These are phyloP conservation scores for Dasyornis broadbenti DNA, from an alignment of 2,113 vertebrate species.

Conservation along the genomic window DNA sequence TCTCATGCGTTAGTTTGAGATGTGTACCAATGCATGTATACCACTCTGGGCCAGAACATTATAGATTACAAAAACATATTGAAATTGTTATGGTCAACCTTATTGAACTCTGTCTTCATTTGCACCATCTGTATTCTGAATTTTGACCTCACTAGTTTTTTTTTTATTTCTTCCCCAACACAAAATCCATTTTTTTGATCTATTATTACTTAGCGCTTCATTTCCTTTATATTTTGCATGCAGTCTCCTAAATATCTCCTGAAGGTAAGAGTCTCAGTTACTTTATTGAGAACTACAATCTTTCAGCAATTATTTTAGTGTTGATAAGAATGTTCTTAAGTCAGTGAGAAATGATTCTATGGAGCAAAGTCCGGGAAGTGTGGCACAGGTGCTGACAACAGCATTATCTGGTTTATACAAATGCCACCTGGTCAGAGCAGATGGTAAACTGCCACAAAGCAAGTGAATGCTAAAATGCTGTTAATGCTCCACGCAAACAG, in stretches of 20 bases:
- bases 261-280: slow-evolving; percentile 74
- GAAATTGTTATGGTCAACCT: background rate
- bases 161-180: background rate
- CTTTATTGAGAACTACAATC: slow-evolving; percentile 19
- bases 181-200: slow-evolving; percentile 19
- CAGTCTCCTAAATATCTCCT: slow-evolving; percentile 81
- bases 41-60: background rate
- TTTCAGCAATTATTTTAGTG: background rate
- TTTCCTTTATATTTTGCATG: slow-evolving; percentile 69
- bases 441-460: slow-evolving; percentile 53
- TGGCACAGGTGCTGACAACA: slow-evolving; percentile 52
- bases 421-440: slow-evolving; percentile 65
- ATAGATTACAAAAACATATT: background rate
- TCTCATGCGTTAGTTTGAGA: background rate
- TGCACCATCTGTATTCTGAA: background rate
- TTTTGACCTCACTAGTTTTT: slow-evolving; percentile 25
- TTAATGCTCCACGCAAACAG: slow-evolving; percentile 12
- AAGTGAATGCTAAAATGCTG: slow-evolving; percentile 35
- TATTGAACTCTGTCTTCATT: background rate
- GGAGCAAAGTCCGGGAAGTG: background rate
- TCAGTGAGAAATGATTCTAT: background rate
- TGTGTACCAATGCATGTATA: background rate
- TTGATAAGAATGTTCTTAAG: slow-evolving; percentile 21
- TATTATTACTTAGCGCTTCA: slow-evolving; percentile 46
- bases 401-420: slow-evolving; percentile 54